Evolutionary conservation across 2,113 vertebrate species (phyloP), one percentile per base, ranked within the genome.

Genomic region (Acinonyx jubatus): DNA sequence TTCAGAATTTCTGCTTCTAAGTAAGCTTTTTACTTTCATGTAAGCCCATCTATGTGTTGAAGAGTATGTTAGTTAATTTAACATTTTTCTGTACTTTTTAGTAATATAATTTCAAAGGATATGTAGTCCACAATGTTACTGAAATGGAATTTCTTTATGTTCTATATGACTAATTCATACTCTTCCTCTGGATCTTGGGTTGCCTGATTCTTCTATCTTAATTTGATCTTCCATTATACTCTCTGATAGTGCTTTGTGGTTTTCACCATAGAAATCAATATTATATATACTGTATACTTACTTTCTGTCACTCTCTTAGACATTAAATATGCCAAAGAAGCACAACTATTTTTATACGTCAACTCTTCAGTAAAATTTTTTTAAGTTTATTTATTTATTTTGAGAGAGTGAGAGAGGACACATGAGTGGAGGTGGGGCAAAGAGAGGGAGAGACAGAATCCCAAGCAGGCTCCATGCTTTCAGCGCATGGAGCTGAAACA

Each of bases 1-100:
- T 91, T 89, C 68, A 82, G 45, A 19, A 65, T 92, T 91, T 96
- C 29, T 88, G 50, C 63, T 95, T 94, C 38, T 15, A 33, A 61
- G 6, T 63, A 80, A 76, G 15, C 6, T 68, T 33, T 33, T 68
- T n/a, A n/a, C 31, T 68, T 68, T 15, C 31, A n/a, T 68, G 31
- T 68, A 8, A 88, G 21, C 1, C 91, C 41, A 93, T 25, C 36
- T 38, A 80, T 87, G 14, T 13, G 73, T 52, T 92, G 76, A 61
- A 69, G 23, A 52, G 1, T 74, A 21, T 66, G 33, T 48, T 85
- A 61, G 19, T 66, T 90, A 74, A 65, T 95, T 92, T 85, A 23
- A 85, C 15, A 25, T 52, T 94, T 96, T 81, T 55, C 45, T 93
- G 21, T 90, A 55, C 78, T 69, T 45, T 90, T 90, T 90, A 65